phyloP scores from a whole-genome alignment of 2,113 vertebrate genomes.

The Phalacrocorax pelagicus region DNA sequence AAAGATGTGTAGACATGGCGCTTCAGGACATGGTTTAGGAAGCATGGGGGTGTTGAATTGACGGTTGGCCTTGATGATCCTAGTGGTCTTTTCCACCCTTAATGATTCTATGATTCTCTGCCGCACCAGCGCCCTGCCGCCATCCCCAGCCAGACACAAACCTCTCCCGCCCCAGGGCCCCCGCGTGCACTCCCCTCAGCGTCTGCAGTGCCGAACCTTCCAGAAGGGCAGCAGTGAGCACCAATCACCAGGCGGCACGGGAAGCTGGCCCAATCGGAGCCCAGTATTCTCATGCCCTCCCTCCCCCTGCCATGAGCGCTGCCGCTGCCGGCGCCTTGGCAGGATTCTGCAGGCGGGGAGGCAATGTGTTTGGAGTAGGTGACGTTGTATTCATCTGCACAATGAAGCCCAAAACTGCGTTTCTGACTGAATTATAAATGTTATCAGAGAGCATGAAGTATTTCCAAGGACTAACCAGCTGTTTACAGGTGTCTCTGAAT shows the following conservation, averaged over 20 bases:
- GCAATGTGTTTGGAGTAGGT: rapidly evolving
- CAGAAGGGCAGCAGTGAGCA: background rate
- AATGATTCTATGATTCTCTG: too few species aligned
- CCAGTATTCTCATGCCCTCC: rapidly evolving
- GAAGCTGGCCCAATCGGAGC: background rate
- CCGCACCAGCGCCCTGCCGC: too few species aligned
- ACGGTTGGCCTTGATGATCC: too few species aligned
- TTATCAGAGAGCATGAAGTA: rapidly evolving
- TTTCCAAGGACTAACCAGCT: rapidly evolving
- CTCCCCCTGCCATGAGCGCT: rapidly evolving
- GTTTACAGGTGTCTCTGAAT: rapidly evolving
- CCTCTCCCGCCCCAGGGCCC: rapidly evolving
- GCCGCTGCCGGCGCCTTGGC: rapidly evolving
- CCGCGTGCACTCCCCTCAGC: background rate
- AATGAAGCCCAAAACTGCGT: rapidly evolving
- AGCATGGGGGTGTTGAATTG: too few species aligned
- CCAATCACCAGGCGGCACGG: background rate
- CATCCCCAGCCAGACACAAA: rapidly evolving
- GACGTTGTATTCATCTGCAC: rapidly evolving
- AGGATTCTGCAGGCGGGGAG: rapidly evolving
- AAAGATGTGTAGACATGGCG: too few species aligned
- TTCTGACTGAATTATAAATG: background rate
- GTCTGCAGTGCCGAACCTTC: rapidly evolving
- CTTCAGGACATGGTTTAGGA: too few species aligned
- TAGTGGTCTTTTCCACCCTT: too few species aligned